These are phyloP conservation scores for Ceratosolen fusciceps DNA, from an alignment of 1,140 invertebrate species.

Conservation along the genomic window DNA sequence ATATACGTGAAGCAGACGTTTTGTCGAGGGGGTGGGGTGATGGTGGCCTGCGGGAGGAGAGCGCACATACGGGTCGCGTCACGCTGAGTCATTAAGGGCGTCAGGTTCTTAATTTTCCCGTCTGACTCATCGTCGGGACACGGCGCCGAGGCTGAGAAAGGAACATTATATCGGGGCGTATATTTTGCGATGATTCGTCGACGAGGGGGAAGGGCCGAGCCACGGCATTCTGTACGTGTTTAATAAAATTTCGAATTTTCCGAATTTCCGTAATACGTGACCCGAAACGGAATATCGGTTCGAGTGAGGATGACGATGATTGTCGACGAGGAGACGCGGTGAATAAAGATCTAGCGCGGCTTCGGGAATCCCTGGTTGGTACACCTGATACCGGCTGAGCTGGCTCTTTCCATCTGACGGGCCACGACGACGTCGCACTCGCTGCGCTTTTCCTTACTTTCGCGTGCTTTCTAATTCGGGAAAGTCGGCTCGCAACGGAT, in stretches of 20 bases:
- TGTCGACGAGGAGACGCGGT: no score
- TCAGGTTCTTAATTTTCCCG: conserved; percentile 40
- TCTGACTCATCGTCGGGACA: conserved; percentile 31
- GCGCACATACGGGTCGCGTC: conserved; percentile 12
- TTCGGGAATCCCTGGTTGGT: neutral
- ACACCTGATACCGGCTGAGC: neutral
- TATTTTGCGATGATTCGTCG: conserved; percentile 1
- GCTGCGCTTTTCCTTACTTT: conserved; percentile 40
- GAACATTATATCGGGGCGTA: neutral
- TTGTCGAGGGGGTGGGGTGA: neutral
- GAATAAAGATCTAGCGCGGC: no score
- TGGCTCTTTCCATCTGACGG: neutral
- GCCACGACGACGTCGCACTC: neutral
- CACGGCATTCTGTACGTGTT: no score
- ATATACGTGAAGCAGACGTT: neutral
- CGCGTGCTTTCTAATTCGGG: conserved; percentile 40
- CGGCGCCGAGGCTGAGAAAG: neutral
- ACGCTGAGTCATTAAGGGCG: conserved; percentile 37
- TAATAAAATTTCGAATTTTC: no score
- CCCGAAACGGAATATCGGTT: no score
- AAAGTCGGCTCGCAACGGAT: neutral
- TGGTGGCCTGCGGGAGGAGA: no score
- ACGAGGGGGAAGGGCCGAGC: neutral
- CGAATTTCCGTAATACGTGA: no score
- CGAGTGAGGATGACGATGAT: no score